phyloP scores from a whole-genome alignment of 2,888 invertebrate species.

The Penaeus monodon region DNA sequence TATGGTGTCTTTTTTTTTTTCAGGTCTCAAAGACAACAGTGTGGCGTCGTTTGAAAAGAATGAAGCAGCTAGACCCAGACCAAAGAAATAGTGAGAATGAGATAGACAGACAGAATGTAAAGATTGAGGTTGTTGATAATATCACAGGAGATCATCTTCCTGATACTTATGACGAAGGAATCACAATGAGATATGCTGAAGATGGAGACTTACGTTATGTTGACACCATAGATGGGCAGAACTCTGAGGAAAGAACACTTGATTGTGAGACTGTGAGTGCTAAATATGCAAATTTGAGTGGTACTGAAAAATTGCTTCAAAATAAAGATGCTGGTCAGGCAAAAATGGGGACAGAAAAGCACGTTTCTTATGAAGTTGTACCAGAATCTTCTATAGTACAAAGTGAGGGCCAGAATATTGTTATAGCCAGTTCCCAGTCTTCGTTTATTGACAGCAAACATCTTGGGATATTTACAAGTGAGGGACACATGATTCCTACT shows the following conservation, averaged over 20 bases:
- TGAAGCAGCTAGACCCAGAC: constrained; percentile 18
- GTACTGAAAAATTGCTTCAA: constrained; percentile 11
- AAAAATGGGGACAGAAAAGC: background rate
- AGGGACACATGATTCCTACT: constrained; percentile 23
- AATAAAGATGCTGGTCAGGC: background rate
- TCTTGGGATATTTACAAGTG: constrained; percentile 12
- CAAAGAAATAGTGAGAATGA: background rate
- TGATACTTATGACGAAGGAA: constrained; percentile 15
- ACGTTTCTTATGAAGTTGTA: background rate
- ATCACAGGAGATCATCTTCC: background rate
- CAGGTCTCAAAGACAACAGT: constrained; percentile 54
- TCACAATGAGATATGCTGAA: constrained; percentile 18
- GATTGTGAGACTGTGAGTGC: background rate
- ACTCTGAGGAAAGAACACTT: constrained; percentile 8
- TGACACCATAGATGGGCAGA: background rate
- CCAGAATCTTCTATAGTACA: constrained; percentile 2
- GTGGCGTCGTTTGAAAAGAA: constrained; percentile 44
- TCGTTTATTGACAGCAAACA: constrained; percentile 26
- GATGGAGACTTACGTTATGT: constrained; percentile 13
- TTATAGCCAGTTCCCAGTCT: background rate
- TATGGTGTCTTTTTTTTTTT: background rate
- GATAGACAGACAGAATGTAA: constrained; percentile 7
- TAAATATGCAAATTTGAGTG: background rate
- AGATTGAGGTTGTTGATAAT: constrained; percentile 27
- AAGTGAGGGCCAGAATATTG: constrained; percentile 5